phyloP scores from a whole-genome alignment of 1,140 invertebrate genomes.

The Plectrocnemia conspersa region DNA sequence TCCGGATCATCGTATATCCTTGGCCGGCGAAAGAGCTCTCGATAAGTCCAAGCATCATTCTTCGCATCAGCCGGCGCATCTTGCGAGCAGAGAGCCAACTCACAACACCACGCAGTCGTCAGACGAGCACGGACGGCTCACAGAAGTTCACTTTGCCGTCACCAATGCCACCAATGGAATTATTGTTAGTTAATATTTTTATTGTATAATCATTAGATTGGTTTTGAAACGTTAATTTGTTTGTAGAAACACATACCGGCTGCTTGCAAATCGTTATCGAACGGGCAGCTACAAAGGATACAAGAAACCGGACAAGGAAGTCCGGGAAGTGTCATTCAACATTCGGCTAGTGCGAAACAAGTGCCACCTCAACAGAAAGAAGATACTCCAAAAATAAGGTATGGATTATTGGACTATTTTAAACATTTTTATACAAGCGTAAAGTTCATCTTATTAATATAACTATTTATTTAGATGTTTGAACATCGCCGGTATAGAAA shows the following conservation, averaged over 20 bases:
- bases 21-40: slow-evolving; percentile 30
- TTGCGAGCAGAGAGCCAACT: slow-evolving; percentile 30
- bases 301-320: slow-evolving; percentile 20
- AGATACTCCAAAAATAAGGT: slow-evolving; percentile 19
- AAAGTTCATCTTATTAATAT: neutral
- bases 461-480: slow-evolving; percentile 44
- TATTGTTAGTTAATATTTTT: slow-evolving; percentile 17
- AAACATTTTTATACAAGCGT: neutral
- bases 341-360: slow-evolving; percentile 14
- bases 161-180: slow-evolving; percentile 27
- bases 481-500: slow-evolving; percentile 63
- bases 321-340: slow-evolving; percentile 41
- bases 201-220: slow-evolving; percentile 1
- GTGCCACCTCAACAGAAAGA: slow-evolving; percentile 12
- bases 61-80: slow-evolving; percentile 40
- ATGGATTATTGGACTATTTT: too few relatives aligned
- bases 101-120: slow-evolving; percentile 34
- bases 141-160: slow-evolving; percentile 30
- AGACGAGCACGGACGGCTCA: slow-evolving; percentile 31
- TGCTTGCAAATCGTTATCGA: slow-evolving; percentile 21
- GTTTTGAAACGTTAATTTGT: neutral
- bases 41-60: slow-evolving; percentile 31
- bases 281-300: slow-evolving; percentile 32
- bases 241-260: slow-evolving; percentile 33
- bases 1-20: slow-evolving; percentile 41